These are phyloP conservation scores for Chaetorhynchus papuensis DNA, from an alignment of 2,113 vertebrate species.

Conservation along the genomic window DNA sequence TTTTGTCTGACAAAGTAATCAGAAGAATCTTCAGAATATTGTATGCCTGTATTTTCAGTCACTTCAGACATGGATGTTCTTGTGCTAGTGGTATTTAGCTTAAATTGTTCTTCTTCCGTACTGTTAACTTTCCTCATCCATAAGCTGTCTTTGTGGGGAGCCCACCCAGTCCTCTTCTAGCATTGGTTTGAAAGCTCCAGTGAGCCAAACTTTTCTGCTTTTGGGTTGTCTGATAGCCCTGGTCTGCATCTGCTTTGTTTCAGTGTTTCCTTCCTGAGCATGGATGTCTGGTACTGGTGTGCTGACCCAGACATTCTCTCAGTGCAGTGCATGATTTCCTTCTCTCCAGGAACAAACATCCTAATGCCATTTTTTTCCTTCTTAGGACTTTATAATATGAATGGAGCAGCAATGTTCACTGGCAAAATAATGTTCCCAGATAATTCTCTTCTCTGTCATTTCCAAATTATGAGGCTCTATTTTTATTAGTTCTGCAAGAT, in stretches of 20 bases:
- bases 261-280: not conserved
- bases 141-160: not conserved
- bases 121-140: not conserved
- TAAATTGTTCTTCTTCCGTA: not conserved
- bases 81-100: not conserved
- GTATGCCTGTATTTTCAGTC: not conserved
- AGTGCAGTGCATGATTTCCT: rapidly evolving
- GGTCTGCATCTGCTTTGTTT: not conserved
- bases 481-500: not conserved
- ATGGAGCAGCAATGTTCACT: not conserved
- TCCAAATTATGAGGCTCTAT: not conserved
- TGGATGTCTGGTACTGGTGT: not conserved
- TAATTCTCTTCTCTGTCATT: not conserved
- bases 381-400: not conserved
- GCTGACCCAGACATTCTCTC: not conserved
- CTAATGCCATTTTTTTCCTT: not conserved
- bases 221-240: not conserved
- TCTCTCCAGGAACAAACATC: not conserved
- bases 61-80: not conserved
- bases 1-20: not conserved
- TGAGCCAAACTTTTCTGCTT: not conserved
- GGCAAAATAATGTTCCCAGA: not conserved
- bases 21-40: not conserved
- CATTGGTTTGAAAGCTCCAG: not conserved
- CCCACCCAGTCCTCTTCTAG: not conserved